Percentiles rank a stretch among this genome's conserved stretches.
Conservation (phyloP, 2,888 invertebrate species). For the Morpho deidamia region DNA sequence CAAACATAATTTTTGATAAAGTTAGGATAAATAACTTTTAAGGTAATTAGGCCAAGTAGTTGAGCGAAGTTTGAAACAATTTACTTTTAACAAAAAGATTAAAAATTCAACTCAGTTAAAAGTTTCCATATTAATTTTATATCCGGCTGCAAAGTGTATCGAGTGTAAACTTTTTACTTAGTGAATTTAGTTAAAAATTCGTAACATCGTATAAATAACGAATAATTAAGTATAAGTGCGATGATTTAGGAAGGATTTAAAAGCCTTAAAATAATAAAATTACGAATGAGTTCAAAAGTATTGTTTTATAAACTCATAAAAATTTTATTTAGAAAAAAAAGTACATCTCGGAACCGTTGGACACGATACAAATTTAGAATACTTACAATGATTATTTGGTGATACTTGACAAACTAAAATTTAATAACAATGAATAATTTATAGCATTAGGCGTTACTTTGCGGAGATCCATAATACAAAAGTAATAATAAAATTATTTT, state of each 20-base stretch:
- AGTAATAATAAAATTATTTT: too few species aligned
- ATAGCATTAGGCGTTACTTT: too few species aligned
- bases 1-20: slow-evolving; percentile 4
- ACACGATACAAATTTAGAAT: too few species aligned
- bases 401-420: too few species aligned
- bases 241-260: background rate
- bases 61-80: slow-evolving; percentile 7
- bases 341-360: too few species aligned
- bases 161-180: slow-evolving; percentile 1
- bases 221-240: too few species aligned
- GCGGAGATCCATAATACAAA: too few species aligned
- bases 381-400: too few species aligned
- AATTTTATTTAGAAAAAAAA: too few species aligned
- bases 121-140: slow-evolving; percentile 5
- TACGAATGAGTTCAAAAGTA: background rate
- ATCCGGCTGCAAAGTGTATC: slow-evolving; percentile 2
- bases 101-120: slow-evolving; percentile 8
- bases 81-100: slow-evolving; percentile 7
- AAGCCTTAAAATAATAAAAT: background rate
- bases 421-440: too few species aligned
- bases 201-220: background rate
- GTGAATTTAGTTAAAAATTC: background rate
- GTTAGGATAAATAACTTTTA: slow-evolving; percentile 5
- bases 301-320: too few species aligned
- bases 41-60: slow-evolving; percentile 7